phyloP scores from a whole-genome alignment of 2,888 invertebrate species.

The Drosophila meridiana region DNA sequence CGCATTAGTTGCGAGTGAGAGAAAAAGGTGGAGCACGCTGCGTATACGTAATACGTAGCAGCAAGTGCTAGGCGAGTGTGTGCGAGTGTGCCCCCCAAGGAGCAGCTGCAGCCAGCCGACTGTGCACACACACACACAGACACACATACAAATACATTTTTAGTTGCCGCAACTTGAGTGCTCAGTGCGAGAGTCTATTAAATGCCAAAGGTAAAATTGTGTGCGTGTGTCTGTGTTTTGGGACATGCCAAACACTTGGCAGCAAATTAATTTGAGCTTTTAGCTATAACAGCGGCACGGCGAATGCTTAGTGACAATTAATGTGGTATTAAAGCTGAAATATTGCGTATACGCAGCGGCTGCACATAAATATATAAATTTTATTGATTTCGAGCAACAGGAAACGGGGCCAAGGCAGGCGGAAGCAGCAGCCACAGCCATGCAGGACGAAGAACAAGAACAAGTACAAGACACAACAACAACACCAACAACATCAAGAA shows the following conservation, averaged over 20 bases:
- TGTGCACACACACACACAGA: slow-evolving; percentile 16
- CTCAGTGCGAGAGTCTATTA: slow-evolving; percentile 44
- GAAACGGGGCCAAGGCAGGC: slow-evolving; percentile 39
- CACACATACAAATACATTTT: slow-evolving; percentile 22
- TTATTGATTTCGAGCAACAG: slow-evolving; percentile 41
- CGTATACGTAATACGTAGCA: slow-evolving; percentile 45
- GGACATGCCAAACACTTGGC: slow-evolving; percentile 30
- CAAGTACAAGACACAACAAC: slow-evolving; percentile 26
- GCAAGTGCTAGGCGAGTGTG: not conserved
- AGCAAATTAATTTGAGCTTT: slow-evolving; percentile 38
- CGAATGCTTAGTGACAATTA: slow-evolving; percentile 32
- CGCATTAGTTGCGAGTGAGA: slow-evolving; percentile 33
- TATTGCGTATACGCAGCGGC: slow-evolving; percentile 36
- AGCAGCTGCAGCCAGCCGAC: slow-evolving; percentile 27
- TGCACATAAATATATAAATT: slow-evolving; percentile 38
- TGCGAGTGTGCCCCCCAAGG: slow-evolving; percentile 9
- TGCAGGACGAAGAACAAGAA: slow-evolving; percentile 27
- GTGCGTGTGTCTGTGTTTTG: slow-evolving; percentile 21
- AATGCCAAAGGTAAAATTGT: slow-evolving; percentile 20
- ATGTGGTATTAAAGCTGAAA: slow-evolving; percentile 45
- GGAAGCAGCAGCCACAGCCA: slow-evolving; percentile 32
- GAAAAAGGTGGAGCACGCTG: slow-evolving; percentile 5
- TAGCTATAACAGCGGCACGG: slow-evolving; percentile 8
- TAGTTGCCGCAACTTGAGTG: slow-evolving; percentile 41
- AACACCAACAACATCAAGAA: slow-evolving; percentile 12